Evolutionary conservation across 53 echinoderm and acorn worm genomes (phyloP).

Genomic region (Temnopleurus reevesii): DNA sequence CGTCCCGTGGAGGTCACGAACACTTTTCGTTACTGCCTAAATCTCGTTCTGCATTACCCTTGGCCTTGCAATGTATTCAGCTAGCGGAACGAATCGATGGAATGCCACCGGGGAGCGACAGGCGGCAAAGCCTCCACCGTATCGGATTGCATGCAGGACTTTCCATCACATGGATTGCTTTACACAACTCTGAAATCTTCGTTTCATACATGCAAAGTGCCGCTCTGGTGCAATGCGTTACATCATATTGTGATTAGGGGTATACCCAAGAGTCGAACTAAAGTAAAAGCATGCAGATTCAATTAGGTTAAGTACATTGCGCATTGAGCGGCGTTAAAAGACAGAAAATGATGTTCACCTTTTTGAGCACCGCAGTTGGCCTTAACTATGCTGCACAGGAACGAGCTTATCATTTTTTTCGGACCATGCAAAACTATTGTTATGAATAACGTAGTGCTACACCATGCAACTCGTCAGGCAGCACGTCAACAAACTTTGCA

Average conservation of each 20-base stretch:
- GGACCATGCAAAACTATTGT: too few species aligned
- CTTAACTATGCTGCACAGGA: too few species aligned
- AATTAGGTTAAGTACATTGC: not conserved
- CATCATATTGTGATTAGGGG: not conserved
- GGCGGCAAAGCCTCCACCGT: constrained; percentile 20
- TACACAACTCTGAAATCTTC: not conserved
- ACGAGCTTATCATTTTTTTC: too few species aligned
- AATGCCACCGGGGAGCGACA: not conserved
- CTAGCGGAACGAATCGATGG: constrained; percentile 14
- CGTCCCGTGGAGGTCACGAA: not conserved
- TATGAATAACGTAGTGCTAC: too few species aligned
- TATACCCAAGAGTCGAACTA: not conserved
- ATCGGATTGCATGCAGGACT: constrained; percentile 1
- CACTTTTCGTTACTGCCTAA: not conserved
- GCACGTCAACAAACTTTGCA: too few species aligned
- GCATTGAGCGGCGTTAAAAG: too few species aligned
- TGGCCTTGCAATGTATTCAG: constrained; percentile 9
- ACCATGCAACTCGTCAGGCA: too few species aligned
- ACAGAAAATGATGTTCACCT: too few species aligned
- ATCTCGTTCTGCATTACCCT: not conserved
- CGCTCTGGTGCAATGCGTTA: not conserved
- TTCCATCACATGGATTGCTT: not conserved
- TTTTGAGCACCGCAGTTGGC: too few species aligned
- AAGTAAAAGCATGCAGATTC: too few species aligned
- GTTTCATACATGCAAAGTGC: not conserved